These are phyloP conservation scores for Parnassius apollo DNA, from an alignment of 2,888 invertebrate genomes.

Conservation along the genomic window DNA sequence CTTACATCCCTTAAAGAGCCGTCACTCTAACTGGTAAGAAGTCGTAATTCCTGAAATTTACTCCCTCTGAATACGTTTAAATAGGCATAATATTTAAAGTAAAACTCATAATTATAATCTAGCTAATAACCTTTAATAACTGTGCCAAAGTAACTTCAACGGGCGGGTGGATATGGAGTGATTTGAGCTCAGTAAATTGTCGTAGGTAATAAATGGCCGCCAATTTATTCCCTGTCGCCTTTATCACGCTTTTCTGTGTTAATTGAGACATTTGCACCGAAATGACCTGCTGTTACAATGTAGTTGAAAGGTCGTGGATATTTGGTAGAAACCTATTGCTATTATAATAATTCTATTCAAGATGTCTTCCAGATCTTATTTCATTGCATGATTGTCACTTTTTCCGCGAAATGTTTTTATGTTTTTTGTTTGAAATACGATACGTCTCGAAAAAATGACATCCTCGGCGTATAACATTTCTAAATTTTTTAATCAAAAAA, in stretches of 20 bases:
- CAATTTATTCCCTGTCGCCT: constrained; percentile 63
- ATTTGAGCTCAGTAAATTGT: constrained; percentile 52
- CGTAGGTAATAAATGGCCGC: constrained; percentile 55
- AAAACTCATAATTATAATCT: constrained; percentile 22
- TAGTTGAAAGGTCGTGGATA: constrained; percentile 32
- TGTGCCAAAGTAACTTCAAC: constrained; percentile 28
- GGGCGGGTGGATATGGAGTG: constrained; percentile 36
- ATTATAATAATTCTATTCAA: neutral
- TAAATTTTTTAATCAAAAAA: no score
- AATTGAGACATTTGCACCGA: constrained; percentile 71
- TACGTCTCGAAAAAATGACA: no score
- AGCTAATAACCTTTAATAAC: constrained; percentile 37
- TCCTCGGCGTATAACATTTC: no score
- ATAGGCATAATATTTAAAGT: neutral
- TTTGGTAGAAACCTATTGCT: neutral
- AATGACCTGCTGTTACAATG: constrained; percentile 46
- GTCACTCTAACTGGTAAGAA: no score
- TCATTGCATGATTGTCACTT: no score
- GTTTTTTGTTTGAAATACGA: no score
- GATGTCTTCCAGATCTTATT: no score
- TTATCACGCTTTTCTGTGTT: constrained; percentile 62
- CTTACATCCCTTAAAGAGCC: no score
- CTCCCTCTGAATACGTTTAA: no score
- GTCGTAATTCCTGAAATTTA: no score
- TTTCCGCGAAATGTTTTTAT: no score